A percentile compares a stretch with the other conserved stretches of the same genome.
Conservation (phyloP, 23 tunicate species). For the Halocynthia aurantium region DNA sequence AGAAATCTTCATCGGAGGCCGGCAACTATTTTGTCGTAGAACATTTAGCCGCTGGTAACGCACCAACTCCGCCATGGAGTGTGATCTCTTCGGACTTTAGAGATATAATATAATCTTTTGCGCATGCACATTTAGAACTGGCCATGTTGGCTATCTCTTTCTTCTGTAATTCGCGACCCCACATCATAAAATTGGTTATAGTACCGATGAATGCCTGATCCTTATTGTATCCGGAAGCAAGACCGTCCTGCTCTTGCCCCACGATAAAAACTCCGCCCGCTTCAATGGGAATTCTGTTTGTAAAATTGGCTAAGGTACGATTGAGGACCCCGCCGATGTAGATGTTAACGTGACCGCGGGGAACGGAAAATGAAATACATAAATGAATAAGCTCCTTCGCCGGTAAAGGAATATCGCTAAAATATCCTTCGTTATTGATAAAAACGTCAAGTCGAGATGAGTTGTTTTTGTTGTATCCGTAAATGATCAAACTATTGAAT, state of each 20-base stretch:
- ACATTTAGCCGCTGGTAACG: background rate
- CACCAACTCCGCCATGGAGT: conserved; percentile 1
- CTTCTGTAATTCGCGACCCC: conserved; percentile 1
- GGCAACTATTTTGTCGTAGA: background rate
- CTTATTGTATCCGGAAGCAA: background rate
- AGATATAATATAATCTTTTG: conserved; percentile 6
- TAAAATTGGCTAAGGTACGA: background rate
- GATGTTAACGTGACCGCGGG: background rate
- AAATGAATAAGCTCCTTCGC: background rate
- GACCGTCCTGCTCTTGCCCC: conserved; percentile 15
- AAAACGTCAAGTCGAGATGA: background rate
- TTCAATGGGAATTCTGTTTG: background rate
- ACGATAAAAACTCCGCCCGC: conserved; percentile 13
- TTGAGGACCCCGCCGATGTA: conserved; percentile 4
- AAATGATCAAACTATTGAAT: background rate
- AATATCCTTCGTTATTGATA: conserved; percentile 6
- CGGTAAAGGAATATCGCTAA: background rate
- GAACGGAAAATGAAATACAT: background rate
- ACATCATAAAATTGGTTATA: conserved; percentile 19
- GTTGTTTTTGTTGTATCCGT: background rate
- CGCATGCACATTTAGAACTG: background rate
- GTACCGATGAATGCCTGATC: background rate
- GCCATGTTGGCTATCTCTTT: conserved; percentile 1
- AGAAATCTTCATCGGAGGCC: too few species aligned
- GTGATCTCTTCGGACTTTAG: background rate